These are phyloP conservation scores for Zele albiditarsus DNA, from an alignment of 2,888 invertebrate genomes.

Conservation along the genomic window DNA sequence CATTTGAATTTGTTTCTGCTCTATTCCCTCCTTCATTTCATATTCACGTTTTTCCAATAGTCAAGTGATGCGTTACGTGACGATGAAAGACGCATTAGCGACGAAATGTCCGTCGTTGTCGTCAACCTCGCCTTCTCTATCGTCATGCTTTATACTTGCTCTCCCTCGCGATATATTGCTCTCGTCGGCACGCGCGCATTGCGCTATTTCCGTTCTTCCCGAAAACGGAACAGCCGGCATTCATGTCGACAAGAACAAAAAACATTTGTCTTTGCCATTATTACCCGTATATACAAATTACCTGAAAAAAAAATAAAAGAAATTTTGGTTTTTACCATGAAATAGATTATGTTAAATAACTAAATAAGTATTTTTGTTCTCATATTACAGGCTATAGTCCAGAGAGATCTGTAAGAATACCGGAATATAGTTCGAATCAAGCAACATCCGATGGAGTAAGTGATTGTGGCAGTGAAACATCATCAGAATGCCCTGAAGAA, in stretches of 20 bases:
- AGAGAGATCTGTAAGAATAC: conserved; percentile 62
- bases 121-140: conserved; percentile 58
- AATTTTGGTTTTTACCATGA: background rate
- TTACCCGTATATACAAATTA: background rate
- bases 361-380: conserved; percentile 12
- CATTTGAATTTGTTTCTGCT: background rate
- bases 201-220: conserved; percentile 69
- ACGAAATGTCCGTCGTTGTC: conserved; percentile 53
- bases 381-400: conserved; percentile 63
- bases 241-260: conserved; percentile 27
- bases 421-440: conserved; percentile 66
- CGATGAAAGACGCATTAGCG: conserved; percentile 58
- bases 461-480: conserved; percentile 70
- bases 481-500: conserved; percentile 76
- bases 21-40: conserved; percentile 18
- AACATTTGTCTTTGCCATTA: background rate
- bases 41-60: conserved; percentile 27
- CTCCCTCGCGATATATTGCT: conserved; percentile 7
- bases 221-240: conserved; percentile 58
- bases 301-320: background rate
- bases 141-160: conserved; percentile 10
- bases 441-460: conserved; percentile 71
- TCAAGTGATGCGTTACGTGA: conserved; percentile 33
- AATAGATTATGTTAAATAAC: conserved; percentile 10
- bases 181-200: conserved; percentile 47